These are phyloP conservation scores for Tretioscincus oriximinensis DNA, from an alignment of 2,113 vertebrate genomes.

Conservation along the genomic window DNA sequence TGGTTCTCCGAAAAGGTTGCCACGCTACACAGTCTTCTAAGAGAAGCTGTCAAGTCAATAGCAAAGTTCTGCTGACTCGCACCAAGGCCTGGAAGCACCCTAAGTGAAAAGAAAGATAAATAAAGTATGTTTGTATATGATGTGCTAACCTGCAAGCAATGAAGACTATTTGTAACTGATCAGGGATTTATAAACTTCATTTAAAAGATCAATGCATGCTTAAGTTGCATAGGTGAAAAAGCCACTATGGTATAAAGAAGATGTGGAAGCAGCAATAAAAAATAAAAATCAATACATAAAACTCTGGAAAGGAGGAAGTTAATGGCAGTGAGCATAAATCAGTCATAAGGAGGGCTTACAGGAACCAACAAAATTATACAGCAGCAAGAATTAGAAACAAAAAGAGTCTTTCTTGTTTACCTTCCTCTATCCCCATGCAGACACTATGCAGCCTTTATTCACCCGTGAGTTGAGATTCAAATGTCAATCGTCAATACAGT, in stretches of 20 bases:
- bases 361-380: background rate
- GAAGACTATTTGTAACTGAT: constrained; percentile 25
- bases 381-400: background rate
- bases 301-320: constrained; percentile 24
- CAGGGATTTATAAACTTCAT: constrained; percentile 10
- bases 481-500: background rate
- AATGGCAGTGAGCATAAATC: constrained; percentile 33
- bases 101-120: constrained; percentile 18
- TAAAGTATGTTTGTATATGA: constrained; percentile 1
- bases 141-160: constrained; percentile 12
- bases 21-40: background rate
- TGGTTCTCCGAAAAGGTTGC: no score
- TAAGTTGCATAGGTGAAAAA: constrained; percentile 17
- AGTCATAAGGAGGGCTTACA: constrained; percentile 1
- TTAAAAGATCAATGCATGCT: background rate
- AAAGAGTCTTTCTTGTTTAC: background rate
- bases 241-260: constrained; percentile 15
- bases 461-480: background rate
- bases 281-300: constrained; percentile 40
- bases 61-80: constrained; percentile 1
- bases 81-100: background rate
- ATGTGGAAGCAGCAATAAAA: constrained; percentile 30
- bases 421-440: background rate
- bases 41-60: background rate
- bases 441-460: background rate